A percentile compares a stretch with the other conserved stretches of the same genome.
phyloP scores from a whole-genome alignment of 2,113 vertebrate species.

The Nycticryphes semicollaris region DNA sequence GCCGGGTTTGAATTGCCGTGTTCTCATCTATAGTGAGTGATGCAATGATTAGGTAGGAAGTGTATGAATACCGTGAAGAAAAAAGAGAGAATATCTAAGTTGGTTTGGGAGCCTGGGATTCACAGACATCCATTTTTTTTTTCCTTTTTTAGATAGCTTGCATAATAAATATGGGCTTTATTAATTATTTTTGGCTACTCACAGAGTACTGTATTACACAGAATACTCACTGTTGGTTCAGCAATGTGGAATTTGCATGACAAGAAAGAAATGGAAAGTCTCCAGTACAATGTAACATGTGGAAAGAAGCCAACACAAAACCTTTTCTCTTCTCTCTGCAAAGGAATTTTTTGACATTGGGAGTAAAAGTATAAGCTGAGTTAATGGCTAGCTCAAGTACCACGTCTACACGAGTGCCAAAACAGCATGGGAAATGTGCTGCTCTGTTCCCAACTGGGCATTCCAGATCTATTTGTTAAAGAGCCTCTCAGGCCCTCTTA shows the following conservation, averaged over 20 bases:
- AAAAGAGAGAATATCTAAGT: constrained; percentile 42
- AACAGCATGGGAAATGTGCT: background rate
- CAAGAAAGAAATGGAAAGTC: background rate
- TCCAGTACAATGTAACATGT: background rate
- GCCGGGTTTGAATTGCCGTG: constrained; percentile 5
- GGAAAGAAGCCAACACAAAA: background rate
- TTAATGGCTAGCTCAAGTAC: background rate
- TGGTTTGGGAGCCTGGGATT: constrained; percentile 53
- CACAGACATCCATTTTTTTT: background rate
- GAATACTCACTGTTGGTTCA: background rate
- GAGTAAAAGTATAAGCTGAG: background rate
- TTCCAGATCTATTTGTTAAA: background rate
- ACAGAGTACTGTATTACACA: background rate
- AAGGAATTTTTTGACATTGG: background rate
- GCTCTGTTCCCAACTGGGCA: background rate
- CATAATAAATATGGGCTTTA: constrained; percentile 2
- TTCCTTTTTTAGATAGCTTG: background rate
- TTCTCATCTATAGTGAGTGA: constrained; percentile 40
- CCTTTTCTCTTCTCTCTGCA: background rate
- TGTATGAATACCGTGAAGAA: background rate
- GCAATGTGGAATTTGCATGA: background rate
- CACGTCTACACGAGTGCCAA: background rate
- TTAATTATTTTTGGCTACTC: background rate
- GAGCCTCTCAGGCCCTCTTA: background rate
- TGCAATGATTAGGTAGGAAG: background rate